phyloP scores from a whole-genome alignment of 1,140 invertebrate species.

The Drosophila serrata region DNA sequence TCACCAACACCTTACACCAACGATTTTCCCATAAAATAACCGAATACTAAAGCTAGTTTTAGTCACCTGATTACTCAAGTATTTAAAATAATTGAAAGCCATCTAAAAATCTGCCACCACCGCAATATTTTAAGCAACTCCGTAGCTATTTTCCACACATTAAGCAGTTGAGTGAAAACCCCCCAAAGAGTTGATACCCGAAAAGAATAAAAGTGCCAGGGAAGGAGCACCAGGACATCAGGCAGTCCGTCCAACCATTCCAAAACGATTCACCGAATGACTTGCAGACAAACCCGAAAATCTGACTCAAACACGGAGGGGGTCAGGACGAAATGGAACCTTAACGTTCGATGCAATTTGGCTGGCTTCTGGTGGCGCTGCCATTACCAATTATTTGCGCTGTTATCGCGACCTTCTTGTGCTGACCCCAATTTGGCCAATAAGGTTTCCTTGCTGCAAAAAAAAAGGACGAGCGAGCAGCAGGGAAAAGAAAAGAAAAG shows the following conservation, averaged over 20 bases:
- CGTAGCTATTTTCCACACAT: slow-evolving; percentile 10
- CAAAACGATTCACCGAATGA: slow-evolving; percentile 23
- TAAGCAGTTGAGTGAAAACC: slow-evolving; percentile 15
- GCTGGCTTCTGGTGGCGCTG: slow-evolving; percentile 50
- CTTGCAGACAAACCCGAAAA: slow-evolving; percentile 40
- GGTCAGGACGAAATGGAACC: slow-evolving; percentile 41
- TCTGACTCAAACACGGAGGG: slow-evolving; percentile 23
- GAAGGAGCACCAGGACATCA: slow-evolving; percentile 6
- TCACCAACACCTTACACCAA: background rate
- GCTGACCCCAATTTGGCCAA: slow-evolving; percentile 78
- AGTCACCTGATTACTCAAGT: background rate
- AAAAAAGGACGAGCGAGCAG: slow-evolving; percentile 9
- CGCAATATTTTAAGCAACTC: slow-evolving; percentile 2
- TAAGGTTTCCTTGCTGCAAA: slow-evolving; percentile 59
- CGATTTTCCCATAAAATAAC: background rate
- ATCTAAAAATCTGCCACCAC: slow-evolving; percentile 1
- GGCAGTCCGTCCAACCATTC: background rate
- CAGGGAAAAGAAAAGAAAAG: background rate
- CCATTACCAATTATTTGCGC: slow-evolving; percentile 75
- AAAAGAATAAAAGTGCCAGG: slow-evolving; percentile 10
- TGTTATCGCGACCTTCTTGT: slow-evolving; percentile 80
- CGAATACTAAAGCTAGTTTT: background rate
- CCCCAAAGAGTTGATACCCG: background rate
- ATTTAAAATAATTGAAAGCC: background rate
- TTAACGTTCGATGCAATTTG: slow-evolving; percentile 75